These are phyloP conservation scores for Aphelinus certus DNA, from an alignment of 1,140 invertebrate species.

Conservation along the genomic window DNA sequence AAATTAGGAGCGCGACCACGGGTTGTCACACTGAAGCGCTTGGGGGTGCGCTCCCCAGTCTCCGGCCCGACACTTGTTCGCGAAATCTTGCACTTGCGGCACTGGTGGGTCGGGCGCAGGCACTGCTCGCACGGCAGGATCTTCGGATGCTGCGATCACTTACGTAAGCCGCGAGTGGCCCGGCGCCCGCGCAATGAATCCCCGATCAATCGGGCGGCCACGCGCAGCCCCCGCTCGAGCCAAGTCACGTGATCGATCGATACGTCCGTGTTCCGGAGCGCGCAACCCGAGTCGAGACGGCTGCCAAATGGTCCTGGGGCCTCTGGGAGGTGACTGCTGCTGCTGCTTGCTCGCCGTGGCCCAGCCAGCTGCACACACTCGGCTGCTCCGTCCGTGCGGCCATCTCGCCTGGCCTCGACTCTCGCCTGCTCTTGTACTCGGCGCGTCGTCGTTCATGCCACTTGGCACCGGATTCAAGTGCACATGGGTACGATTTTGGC, in stretches of 20 bases:
- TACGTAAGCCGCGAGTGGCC: neutral
- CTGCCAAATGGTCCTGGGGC: no score
- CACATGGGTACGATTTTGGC: neutral
- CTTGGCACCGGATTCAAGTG: conserved; percentile 1
- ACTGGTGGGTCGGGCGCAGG: no score
- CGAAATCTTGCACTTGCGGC: no score
- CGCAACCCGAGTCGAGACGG: neutral
- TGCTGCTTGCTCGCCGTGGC: neutral
- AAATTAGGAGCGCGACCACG: no score
- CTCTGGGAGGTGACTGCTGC: neutral
- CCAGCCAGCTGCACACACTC: neutral
- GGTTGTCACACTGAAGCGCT: no score
- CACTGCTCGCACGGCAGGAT: no score
- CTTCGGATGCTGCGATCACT: no score
- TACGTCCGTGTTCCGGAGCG: neutral
- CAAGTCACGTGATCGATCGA: conserved; percentile 36
- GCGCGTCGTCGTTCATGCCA: neutral
- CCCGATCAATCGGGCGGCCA: conserved; percentile 20
- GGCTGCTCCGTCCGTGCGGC: neutral
- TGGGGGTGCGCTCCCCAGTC: no score
- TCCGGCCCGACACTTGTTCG: no score
- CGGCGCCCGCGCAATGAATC: conserved; percentile 13
- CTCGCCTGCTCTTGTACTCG: neutral
- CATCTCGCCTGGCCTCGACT: neutral
- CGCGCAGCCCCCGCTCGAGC: conserved; percentile 22